Evolutionary conservation across 1,140 invertebrate genomes (phyloP), one percentile per base, ranked within the genome.

Genomic region (Dendrolimus kikuchii): DNA sequence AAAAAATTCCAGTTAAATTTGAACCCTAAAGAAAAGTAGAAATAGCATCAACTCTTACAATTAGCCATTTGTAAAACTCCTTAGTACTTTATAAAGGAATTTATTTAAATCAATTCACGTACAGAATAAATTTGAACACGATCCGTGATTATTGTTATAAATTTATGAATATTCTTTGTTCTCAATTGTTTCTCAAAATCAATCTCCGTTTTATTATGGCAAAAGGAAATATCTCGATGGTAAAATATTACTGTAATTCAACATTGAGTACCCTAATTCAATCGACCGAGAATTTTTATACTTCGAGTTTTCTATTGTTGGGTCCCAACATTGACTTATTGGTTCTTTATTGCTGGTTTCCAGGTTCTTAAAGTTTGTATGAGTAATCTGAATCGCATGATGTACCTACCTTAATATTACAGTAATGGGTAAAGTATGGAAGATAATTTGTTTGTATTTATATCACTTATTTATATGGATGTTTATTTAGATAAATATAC

Each of bases 301-400:
- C 8, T 6, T 43, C 38, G n/a, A 4, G 57, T 51, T 44, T 50
- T 47, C 53, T 43, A 57, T 51, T 53, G 52, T 57, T 59, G 52
- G 43, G 53, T 62, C 55, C 59, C 51, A 60, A 55, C 49, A 51
- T 42, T 50, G 47, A 58, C 53, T 55, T 51, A 51, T 56, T 36
- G 10, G n/a, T 7, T 10, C 48, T 10, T 5, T 44, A 5, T n/a
- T n/a, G n/a, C 43, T n/a, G 23, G 7, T 45, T 45, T n/a, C n/a
- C 43, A 8, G 5, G 0, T 9, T 8, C n/a, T 9, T 9, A 10
- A 9, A 9, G 2, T 45, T 10, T 5, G n/a, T 5, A n/a, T 10
- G 23, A 45, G 4, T 45, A 5, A 9, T 45, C n/a, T 5, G 43
- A 45, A 10, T 45, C 23, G 7, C 5, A 45, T 45, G 23, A 45